These are phyloP conservation scores for Gasterosteus aculeatus DNA, from an alignment of 2,113 vertebrate genomes.

Conservation along the genomic window DNA sequence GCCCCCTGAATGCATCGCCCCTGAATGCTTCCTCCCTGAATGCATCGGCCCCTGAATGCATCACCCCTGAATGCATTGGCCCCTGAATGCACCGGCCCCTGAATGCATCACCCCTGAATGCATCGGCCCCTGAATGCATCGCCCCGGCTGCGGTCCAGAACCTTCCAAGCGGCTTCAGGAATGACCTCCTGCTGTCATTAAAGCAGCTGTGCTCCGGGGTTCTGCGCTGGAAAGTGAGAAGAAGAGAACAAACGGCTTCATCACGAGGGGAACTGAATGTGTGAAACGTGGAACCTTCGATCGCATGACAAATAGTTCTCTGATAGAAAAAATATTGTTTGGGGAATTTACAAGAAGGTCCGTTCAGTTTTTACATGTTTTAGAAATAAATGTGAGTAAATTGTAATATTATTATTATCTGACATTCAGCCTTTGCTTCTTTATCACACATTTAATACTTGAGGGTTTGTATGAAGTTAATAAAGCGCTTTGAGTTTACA, in stretches of 20 bases:
- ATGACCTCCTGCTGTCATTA: constrained; percentile 72
- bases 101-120: constrained; percentile 54
- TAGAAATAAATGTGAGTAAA: no score
- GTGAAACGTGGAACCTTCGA: no score
- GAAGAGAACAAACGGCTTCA: no score
- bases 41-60: constrained; percentile 62
- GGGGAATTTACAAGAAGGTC: no score
- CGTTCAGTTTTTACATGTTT: no score
- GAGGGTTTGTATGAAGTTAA: neutral
- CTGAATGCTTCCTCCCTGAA: constrained; percentile 44
- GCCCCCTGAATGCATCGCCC: constrained; percentile 9
- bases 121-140: constrained; percentile 58
- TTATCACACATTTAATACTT: no score
- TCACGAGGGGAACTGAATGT: no score
- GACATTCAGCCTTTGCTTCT: no score
- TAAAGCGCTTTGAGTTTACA: neutral
- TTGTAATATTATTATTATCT: no score
- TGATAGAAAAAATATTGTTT: no score
- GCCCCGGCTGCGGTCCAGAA: constrained; percentile 57
- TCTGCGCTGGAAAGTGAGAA: neutral
- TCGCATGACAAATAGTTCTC: no score
- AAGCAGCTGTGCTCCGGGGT: constrained; percentile 49
- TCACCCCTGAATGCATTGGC: constrained; percentile 62
- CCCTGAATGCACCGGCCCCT: constrained; percentile 36
- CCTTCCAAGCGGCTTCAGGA: constrained; percentile 66